A percentile compares a stretch with the other conserved stretches of the same genome.
Conservation (phyloP, 2,888 invertebrate genomes). For the Acanthosoma haemorrhoidale region DNA sequence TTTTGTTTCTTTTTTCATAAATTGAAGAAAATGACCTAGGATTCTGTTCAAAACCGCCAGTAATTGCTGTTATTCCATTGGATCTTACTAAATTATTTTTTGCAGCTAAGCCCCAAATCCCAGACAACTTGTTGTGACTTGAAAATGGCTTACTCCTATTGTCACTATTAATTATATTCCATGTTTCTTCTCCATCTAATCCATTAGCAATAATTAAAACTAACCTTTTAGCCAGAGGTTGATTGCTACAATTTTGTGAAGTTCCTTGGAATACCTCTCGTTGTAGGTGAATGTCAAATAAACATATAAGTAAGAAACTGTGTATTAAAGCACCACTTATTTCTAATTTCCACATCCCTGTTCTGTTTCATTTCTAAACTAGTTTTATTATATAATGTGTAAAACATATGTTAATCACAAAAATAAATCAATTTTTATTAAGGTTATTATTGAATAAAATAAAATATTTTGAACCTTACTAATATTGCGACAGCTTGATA, state of each 20-base stretch:
- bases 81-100: not conserved
- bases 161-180: not conserved
- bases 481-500: too few species aligned
- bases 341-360: conserved; percentile 8
- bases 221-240: conserved; percentile 10
- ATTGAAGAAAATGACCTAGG: not conserved
- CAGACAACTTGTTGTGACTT: not conserved
- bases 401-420: not conserved
- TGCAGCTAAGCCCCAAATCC: conserved; percentile 13
- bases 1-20: not conserved
- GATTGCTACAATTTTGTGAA: not conserved
- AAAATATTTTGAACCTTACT: too few species aligned
- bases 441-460: not conserved
- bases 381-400: not conserved
- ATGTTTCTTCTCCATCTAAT: not conserved
- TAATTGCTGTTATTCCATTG: not conserved
- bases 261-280: not conserved
- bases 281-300: not conserved
- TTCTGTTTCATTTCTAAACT: not conserved
- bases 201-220: conserved; percentile 3
- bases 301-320: not conserved
- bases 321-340: conserved; percentile 4
- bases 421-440: too few species aligned
- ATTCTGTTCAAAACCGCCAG: not conserved
- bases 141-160: too few species aligned